Base-by-base conservation (phyloP, 2,888 invertebrate genomes). In the Tenthredo notha region DNA sequence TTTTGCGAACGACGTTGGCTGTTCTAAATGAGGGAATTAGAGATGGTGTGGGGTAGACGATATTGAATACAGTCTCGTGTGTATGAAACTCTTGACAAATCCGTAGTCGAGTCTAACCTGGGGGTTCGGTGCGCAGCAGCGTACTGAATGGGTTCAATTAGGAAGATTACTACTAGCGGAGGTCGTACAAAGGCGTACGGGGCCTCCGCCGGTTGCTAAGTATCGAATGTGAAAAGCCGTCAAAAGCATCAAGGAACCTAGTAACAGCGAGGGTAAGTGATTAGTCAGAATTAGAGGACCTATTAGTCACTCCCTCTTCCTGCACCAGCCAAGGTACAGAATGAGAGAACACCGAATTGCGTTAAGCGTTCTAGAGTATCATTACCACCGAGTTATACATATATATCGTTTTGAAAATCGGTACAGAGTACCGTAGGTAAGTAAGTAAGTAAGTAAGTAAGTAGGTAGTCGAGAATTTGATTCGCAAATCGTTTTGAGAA, bases 281-380 rank as follows among this genome's bases (percentile, higher is more conserved):
- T 90, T 90, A 90, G 90, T 88, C 87, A 88, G 89, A 90, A 90
- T 91, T 89, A 90, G 89, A 89, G 88, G 89, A 88, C 87, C 88
- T 88, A 89, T 90, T 91, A 91, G 89, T 89, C 88, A 88, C 89
- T 88, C 86, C 85, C 85, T 77, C 37, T 43, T 65, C 78, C n/a
- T 37, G 61, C 40, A n/a, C 67, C 67, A 33, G 25, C 61, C 61
- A 4, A 67, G 67, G 67, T 25, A 21, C 43, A 25, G 74, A 74
- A 40, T 25, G 67, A 33, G 40, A 40, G 74, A 43, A 40, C 15
- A 40, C 74, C 10, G 74, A 74, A 74, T 74, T 12, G 74, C 74
- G 40, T 29, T 25, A 74, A 74, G 43, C 74, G 74, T 74, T 74
- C 21, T 18, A 15, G 33, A 25, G 67, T 67, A 67, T 67, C 67